Evolutionary conservation across 2,888 invertebrate species (phyloP).

Genomic region (Hedya salicella): DNA sequence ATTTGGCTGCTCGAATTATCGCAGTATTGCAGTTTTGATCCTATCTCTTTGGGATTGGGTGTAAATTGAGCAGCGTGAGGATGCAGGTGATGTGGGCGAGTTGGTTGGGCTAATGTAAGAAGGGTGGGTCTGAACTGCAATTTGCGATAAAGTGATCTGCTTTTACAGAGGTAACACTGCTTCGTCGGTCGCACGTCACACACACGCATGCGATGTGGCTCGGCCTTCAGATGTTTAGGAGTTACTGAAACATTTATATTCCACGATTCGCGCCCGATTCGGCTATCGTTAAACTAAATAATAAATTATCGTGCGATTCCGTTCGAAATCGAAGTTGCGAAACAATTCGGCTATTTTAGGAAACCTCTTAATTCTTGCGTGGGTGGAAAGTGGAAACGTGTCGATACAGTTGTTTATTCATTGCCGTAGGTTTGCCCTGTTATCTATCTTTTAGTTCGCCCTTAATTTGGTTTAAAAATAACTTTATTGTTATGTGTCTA

Average conservation of each 20-base stretch:
- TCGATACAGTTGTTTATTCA: not conserved
- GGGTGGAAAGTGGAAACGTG: not conserved
- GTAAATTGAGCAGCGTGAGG: slow-evolving; percentile 4
- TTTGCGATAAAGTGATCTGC: slow-evolving; percentile 5
- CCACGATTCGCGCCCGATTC: not conserved
- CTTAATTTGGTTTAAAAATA: not conserved
- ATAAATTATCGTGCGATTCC: slow-evolving; percentile 14
- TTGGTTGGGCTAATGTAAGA: slow-evolving; percentile 49
- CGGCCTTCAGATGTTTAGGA: too few relatives aligned
- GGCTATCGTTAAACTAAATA: slow-evolving; percentile 23
- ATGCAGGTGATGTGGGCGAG: slow-evolving; percentile 22
- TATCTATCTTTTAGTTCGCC: not conserved
- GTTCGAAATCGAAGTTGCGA: not conserved
- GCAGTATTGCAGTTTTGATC: slow-evolving; percentile 1
- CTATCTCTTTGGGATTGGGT: not conserved
- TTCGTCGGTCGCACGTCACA: too few relatives aligned
- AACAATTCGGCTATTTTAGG: slow-evolving; percentile 26
- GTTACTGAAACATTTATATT: not conserved
- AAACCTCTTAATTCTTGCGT: slow-evolving; percentile 21
- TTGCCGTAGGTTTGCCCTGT: not conserved
- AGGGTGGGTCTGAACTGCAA: slow-evolving; percentile 21
- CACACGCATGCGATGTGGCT: too few relatives aligned
- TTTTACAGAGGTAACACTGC: too few relatives aligned
- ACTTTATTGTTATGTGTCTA: not conserved
- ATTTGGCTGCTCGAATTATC: slow-evolving; percentile 7